Conservation (phyloP, 1,140 invertebrate species). For the Eueides isabella region DNA sequence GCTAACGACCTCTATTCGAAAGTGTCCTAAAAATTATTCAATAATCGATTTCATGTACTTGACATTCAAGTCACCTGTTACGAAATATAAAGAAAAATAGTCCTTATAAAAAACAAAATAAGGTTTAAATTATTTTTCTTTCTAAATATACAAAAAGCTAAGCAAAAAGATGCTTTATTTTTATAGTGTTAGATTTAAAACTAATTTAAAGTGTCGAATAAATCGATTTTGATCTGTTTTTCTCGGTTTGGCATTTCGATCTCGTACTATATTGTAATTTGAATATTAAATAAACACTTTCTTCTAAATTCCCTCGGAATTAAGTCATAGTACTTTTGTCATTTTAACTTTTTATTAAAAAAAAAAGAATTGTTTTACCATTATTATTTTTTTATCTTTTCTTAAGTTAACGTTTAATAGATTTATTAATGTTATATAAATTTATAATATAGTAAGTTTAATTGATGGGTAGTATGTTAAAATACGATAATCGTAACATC, state of each 20-base stretch:
- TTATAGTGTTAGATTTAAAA: not conserved
- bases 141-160: not conserved
- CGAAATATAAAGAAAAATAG: slow-evolving; percentile 40
- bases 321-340: not conserved
- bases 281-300: not conserved
- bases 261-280: slow-evolving; percentile 33
- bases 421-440: no score
- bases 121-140: slow-evolving; percentile 40
- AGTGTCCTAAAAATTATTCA: slow-evolving; percentile 70
- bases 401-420: not conserved
- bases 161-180: not conserved
- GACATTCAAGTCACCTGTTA: slow-evolving; percentile 64
- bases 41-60: slow-evolving; percentile 77
- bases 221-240: slow-evolving; percentile 56
- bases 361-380: not conserved
- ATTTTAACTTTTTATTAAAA: not conserved
- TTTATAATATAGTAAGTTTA: no score
- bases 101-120: slow-evolving; percentile 32
- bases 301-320: slow-evolving; percentile 11
- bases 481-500: no score
- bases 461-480: no score
- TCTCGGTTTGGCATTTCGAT: slow-evolving; percentile 61
- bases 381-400: no score
- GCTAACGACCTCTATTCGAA: slow-evolving; percentile 62
- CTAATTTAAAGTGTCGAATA: slow-evolving; percentile 17